Evolutionary conservation across 2,888 invertebrate species (phyloP).

Genomic region (Acanthopleura granulata): DNA sequence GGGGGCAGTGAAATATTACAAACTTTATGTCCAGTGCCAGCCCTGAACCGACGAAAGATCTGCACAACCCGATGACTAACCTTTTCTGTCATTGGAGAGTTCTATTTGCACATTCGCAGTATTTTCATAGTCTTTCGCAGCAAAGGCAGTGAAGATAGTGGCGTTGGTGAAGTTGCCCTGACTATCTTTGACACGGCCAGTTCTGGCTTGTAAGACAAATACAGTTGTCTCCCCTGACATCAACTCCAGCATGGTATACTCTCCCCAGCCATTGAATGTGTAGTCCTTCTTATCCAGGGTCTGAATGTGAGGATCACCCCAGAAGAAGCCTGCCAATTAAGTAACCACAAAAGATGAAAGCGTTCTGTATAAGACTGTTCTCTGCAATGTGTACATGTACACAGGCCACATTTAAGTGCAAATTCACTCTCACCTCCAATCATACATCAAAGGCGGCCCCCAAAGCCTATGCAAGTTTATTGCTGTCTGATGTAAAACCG

Average conservation of each 20-base stretch:
- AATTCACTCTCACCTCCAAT: too few relatives aligned
- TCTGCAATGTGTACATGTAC: too few relatives aligned
- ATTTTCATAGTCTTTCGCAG: slow-evolving; percentile 22
- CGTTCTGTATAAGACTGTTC: too few relatives aligned
- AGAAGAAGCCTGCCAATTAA: slow-evolving; percentile 19
- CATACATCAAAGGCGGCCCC: too few relatives aligned
- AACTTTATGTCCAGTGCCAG: too few relatives aligned
- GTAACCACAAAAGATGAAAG: not conserved
- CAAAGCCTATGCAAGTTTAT: too few relatives aligned
- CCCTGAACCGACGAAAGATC: too few relatives aligned
- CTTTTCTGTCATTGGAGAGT: slow-evolving; percentile 1
- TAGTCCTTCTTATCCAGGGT: slow-evolving; percentile 36
- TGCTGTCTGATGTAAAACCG: too few relatives aligned
- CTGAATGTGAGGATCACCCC: slow-evolving; percentile 41
- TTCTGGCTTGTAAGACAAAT: slow-evolving; percentile 28
- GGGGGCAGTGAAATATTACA: too few relatives aligned
- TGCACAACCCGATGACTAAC: too few relatives aligned
- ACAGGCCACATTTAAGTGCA: too few relatives aligned
- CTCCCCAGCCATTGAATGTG: slow-evolving; percentile 40
- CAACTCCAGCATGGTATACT: slow-evolving; percentile 32
- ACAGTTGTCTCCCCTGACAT: not conserved
- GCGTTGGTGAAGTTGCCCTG: slow-evolving; percentile 21
- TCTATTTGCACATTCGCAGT: not conserved
- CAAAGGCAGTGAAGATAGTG: slow-evolving; percentile 31
- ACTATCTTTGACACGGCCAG: slow-evolving; percentile 20